A percentile compares a stretch with the other conserved stretches of the same genome.
These are phyloP conservation scores for Petrocephalus zakoni DNA, from an alignment of 2,113 vertebrate species.

Conservation along the genomic window DNA sequence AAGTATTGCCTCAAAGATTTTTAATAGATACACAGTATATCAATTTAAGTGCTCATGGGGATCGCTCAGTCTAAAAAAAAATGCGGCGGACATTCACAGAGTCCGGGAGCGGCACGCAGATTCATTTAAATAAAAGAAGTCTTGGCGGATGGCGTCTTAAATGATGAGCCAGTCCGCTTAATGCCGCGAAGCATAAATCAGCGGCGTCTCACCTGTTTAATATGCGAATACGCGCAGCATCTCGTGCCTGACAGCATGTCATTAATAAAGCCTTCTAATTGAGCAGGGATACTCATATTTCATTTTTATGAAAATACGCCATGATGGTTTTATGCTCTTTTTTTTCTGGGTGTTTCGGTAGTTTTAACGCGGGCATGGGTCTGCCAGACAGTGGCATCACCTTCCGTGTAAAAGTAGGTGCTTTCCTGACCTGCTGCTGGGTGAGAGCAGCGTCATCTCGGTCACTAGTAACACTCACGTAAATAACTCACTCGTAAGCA, in stretches of 20 bases:
- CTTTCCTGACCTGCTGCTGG: not conserved
- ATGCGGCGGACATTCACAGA: constrained; percentile 70
- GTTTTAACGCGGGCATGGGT: not conserved
- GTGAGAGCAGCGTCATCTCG: not conserved
- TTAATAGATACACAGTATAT: constrained; percentile 32
- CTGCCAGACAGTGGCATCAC: not conserved
- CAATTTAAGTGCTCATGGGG: constrained; percentile 49
- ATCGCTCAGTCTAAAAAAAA: constrained; percentile 50
- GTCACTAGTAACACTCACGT: not conserved
- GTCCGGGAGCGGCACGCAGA: constrained; percentile 78
- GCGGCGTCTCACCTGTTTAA: constrained; percentile 81
- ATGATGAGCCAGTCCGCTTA: constrained; percentile 96
- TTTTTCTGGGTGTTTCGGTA: constrained; percentile 59
- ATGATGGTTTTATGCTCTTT: constrained; percentile 77
- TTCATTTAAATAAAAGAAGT: constrained; percentile 87
- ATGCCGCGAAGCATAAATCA: constrained; percentile 88
- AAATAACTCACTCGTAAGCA: no score
- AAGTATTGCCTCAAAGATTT: constrained; percentile 13
- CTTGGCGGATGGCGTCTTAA: constrained; percentile 81
- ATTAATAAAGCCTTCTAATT: constrained; percentile 81
- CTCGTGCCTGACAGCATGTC: constrained; percentile 85
- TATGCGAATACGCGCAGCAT: constrained; percentile 89
- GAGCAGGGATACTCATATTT: constrained; percentile 71
- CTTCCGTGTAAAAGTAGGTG: not conserved
- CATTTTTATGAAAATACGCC: constrained; percentile 83